Conservation (phyloP, 2,888 invertebrate genomes). For the Parnassius smintheus region DNA sequence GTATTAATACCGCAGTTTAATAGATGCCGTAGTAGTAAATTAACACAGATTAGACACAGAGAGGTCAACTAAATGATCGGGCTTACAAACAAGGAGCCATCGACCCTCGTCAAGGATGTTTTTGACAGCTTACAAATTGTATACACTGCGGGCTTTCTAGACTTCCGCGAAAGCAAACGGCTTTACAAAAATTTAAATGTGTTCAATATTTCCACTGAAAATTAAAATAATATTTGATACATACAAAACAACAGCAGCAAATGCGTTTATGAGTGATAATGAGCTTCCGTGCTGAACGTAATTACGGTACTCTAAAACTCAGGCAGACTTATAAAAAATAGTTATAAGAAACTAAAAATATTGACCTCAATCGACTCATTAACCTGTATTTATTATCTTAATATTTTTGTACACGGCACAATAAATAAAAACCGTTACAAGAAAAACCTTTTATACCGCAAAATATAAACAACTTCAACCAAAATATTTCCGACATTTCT, state of each 20-base stretch:
- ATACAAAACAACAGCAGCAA: neutral
- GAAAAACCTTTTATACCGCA: neutral
- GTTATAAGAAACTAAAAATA: constrained; percentile 17
- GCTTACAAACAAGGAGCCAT: constrained; percentile 42
- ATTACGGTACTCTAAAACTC: constrained; percentile 23
- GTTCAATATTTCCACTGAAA: constrained; percentile 22
- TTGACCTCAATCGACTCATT: constrained; percentile 15
- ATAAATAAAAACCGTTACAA: constrained; percentile 13
- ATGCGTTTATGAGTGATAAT: neutral
- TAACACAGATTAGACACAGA: constrained; percentile 45
- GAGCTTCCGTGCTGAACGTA: constrained; percentile 18
- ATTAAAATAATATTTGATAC: too few species aligned
- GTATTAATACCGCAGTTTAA: constrained; percentile 3
- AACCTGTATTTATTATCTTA: constrained; percentile 23
- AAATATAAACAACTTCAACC: too few species aligned
- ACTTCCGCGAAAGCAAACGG: constrained; percentile 23
- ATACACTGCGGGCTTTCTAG: constrained; percentile 31
- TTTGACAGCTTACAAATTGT: constrained; percentile 48
- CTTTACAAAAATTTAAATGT: constrained; percentile 35
- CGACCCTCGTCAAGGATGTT: constrained; percentile 66
- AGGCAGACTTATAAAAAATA: constrained; percentile 15
- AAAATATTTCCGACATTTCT: neutral
- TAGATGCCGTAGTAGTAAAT: constrained; percentile 35
- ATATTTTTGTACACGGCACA: constrained; percentile 25
- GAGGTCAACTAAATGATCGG: constrained; percentile 62